phyloP scores from a whole-genome alignment of 2,113 vertebrate species.

The Prionailurus viverrinus region DNA sequence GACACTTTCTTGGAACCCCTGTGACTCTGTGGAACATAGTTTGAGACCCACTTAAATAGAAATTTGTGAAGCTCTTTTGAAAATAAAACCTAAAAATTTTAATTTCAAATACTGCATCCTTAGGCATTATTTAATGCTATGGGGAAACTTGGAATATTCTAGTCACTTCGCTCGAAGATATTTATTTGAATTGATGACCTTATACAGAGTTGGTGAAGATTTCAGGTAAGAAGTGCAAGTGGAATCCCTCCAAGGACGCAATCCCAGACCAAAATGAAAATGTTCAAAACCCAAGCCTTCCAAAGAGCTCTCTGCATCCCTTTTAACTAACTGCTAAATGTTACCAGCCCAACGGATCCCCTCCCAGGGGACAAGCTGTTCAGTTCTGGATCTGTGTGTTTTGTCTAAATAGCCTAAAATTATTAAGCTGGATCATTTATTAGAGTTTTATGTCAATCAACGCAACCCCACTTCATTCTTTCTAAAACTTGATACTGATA shows the following conservation, averaged over 20 bases:
- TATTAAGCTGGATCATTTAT: not conserved
- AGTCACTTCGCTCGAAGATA: not conserved
- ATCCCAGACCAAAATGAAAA: not conserved
- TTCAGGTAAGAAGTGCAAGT: not conserved
- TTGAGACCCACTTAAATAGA: not conserved
- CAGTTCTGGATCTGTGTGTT: not conserved
- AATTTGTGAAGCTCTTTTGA: not conserved
- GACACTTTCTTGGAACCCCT: not conserved
- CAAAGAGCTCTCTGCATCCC: too few relatives aligned
- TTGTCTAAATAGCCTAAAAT: constrained; percentile 37
- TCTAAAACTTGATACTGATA: not conserved
- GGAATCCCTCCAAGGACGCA: not conserved
- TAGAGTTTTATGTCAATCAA: not conserved
- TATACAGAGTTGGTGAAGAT: not conserved
- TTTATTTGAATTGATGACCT: not conserved
- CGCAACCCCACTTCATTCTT: not conserved
- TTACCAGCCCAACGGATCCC: not conserved
- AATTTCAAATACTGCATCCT: not conserved
- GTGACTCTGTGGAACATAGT: not conserved
- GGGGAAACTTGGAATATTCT: not conserved
- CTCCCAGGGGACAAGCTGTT: not conserved
- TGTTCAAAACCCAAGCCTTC: not conserved
- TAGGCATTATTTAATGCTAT: not conserved
- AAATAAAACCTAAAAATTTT: constrained; percentile 23
- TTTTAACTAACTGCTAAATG: not conserved